Conservation (phyloP, 2,888 invertebrate species). For the Drosophila nr. perissopoda region DNA sequence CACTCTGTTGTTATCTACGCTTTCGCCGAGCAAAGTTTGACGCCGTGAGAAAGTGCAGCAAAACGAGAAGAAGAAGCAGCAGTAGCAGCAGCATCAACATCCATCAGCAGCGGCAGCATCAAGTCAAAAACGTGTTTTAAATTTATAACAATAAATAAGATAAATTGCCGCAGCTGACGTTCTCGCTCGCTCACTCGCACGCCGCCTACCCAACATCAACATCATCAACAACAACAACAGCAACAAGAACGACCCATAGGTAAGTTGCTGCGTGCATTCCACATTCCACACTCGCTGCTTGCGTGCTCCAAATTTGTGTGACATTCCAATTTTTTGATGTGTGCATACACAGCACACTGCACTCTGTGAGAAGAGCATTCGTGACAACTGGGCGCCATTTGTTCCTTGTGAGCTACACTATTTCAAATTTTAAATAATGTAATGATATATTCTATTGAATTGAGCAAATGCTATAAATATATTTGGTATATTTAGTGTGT, state of each 20-base stretch:
- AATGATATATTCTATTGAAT: background rate
- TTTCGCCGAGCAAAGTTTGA: slow-evolving; percentile 33
- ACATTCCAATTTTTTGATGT: slow-evolving; percentile 53
- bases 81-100: background rate
- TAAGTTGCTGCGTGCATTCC: slow-evolving; percentile 54
- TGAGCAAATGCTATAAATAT: background rate
- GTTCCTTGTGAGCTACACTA: background rate
- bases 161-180: slow-evolving; percentile 35
- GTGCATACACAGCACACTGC: slow-evolving; percentile 9
- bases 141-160: slow-evolving; percentile 50
- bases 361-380: background rate
- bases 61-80: slow-evolving; percentile 12
- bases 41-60: slow-evolving; percentile 44
- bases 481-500: background rate
- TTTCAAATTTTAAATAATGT: background rate
- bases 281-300: slow-evolving; percentile 31
- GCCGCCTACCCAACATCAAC: slow-evolving; percentile 12
- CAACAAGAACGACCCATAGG: slow-evolving; percentile 30
- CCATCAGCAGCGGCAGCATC: slow-evolving; percentile 8
- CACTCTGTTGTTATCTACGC: slow-evolving; percentile 41
- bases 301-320: slow-evolving; percentile 59
- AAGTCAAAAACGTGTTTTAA: slow-evolving; percentile 55
- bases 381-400: background rate
- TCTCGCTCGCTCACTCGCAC: slow-evolving; percentile 20
- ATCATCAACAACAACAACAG: slow-evolving; percentile 26